Evolutionary conservation across 2,113 vertebrate genomes (phyloP), one percentile per base, ranked within the genome.

Genomic region (Triplophysa rosa): DNA sequence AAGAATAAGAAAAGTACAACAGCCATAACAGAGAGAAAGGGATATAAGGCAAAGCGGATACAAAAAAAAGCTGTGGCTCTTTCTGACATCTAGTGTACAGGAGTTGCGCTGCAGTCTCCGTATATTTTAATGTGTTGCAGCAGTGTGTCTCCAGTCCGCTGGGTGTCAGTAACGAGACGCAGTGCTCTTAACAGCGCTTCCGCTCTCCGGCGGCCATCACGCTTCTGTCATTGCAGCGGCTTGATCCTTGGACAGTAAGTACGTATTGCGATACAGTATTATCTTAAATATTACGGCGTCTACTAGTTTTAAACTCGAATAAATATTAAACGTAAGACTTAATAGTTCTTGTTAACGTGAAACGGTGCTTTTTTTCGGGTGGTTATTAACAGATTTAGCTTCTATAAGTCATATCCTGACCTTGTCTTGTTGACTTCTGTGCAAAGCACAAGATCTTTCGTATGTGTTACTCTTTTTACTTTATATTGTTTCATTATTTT

Each of bases 141-240:
- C 16, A 26, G 10, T 52, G 13, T 21, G n/a, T 12, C n/a, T 9
- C 49, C 42, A 3, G 26, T 11, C 61, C 82, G 54, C 71, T 23
- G 45, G 71, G 11, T 59, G 78, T 63, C 82, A 77, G 66, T 59
- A 16, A 4, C 1, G 33, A 1, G 61, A 9, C 23, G 8, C 47
- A 9, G 14, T 4, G n/a, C 4, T 49, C 37, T 52, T 52, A 23
- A 26, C 3, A 13, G 40, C 24, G 54, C 66, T 82, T 87, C 83
- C 85, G 85, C 47, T 78, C 54, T 79, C 52, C 17, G 70, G 49
- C 68, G 29, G 79, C 76, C 80, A 67, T 84, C 85, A 76, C 74
- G 67, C 49, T 82, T 72, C 72, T 65, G 71, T 78, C 73, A 84
- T 78, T 78, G 69, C 69, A 47, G 80, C 65, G 45, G 40, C 69